These are phyloP conservation scores for Protobothrops mucrosquamatus DNA, from an alignment of 2,113 vertebrate genomes.

Conservation along the genomic window DNA sequence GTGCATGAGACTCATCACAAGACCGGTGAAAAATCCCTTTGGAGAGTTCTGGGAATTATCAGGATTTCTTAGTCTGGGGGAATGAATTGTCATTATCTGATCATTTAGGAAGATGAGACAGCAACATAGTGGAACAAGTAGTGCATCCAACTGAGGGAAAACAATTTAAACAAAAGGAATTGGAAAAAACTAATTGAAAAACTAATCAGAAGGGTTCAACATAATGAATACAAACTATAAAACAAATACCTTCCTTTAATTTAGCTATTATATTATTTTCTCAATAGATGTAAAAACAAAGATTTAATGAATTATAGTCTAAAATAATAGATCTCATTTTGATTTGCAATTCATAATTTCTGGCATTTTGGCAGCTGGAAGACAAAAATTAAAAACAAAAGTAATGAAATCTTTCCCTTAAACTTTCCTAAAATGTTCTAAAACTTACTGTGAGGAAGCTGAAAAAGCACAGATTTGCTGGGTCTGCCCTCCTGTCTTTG, in stretches of 20 bases:
- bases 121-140: not conserved
- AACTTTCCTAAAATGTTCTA: not conserved
- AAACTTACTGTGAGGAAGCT: not conserved
- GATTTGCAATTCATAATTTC: not conserved
- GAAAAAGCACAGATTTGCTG: not conserved
- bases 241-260: conserved; percentile 6
- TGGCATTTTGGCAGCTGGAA: not conserved
- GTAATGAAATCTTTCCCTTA: not conserved
- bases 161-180: not conserved
- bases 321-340: not conserved
- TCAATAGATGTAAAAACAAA: not conserved
- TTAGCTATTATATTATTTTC: not conserved
- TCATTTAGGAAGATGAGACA: not conserved
- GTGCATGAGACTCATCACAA: not conserved
- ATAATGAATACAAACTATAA: not conserved
- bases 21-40: not conserved
- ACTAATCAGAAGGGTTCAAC: not conserved
- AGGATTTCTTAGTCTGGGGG: not conserved
- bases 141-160: not conserved
- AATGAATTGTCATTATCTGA: not conserved
- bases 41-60: not conserved
- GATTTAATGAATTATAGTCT: not conserved
- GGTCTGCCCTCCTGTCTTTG: not conserved
- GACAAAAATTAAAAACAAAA: not conserved
- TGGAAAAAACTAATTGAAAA: not conserved